Evolutionary conservation across 2,113 vertebrate genomes (phyloP).

Genomic region (Clupea harengus): DNA sequence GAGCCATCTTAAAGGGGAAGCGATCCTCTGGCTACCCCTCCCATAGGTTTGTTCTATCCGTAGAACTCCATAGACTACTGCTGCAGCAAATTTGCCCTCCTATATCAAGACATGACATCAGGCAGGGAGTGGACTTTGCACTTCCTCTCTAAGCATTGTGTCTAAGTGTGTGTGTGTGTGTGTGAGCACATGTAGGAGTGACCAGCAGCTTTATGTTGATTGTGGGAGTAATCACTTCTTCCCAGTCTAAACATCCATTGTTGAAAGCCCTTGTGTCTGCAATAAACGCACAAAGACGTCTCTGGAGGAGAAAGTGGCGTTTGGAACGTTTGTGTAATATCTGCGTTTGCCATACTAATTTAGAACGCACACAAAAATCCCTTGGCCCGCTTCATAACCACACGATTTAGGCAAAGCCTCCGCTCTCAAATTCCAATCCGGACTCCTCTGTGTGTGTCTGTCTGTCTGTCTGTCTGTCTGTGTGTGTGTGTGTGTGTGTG

Average conservation of each 20-base stretch:
- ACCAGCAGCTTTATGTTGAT: conserved; percentile 40
- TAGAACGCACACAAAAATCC: background rate
- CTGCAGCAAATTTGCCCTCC: background rate
- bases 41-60: background rate
- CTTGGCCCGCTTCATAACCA: background rate
- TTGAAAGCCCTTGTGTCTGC: background rate
- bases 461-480: background rate
- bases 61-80: background rate
- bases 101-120: conserved; percentile 31
- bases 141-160: conserved; percentile 9
- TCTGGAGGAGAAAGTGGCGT: background rate
- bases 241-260: conserved; percentile 9
- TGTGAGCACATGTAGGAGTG: background rate
- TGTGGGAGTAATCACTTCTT: background rate
- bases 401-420: background rate
- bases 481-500: background rate
- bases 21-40: background rate
- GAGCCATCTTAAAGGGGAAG: conserved; percentile 49
- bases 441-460: background rate
- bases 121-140: conserved; percentile 16
- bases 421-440: background rate
- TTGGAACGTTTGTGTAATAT: background rate
- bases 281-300: background rate
- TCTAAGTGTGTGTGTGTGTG: background rate
- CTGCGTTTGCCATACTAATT: background rate